Evolutionary conservation across 2,113 vertebrate species (phyloP).

Genomic region (Grantiella picta): DNA sequence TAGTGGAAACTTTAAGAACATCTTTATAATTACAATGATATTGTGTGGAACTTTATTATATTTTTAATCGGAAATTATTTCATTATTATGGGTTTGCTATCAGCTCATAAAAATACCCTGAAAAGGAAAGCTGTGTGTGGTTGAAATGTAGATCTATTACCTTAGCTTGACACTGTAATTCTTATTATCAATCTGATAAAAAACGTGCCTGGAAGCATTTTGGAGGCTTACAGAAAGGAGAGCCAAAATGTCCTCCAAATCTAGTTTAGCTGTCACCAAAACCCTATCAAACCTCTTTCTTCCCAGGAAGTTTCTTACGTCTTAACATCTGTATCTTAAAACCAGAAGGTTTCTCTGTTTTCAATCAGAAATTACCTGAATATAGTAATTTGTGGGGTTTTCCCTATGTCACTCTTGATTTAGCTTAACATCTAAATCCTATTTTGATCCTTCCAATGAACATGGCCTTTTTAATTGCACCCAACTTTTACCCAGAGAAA

Average conservation of each 20-base stretch:
- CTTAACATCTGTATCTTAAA: not conserved
- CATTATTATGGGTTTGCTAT: not conserved
- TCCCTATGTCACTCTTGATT: not conserved
- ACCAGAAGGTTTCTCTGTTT: not conserved
- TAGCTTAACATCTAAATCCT: not conserved
- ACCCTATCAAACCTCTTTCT: not conserved
- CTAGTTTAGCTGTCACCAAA: not conserved
- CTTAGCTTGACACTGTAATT: not conserved
- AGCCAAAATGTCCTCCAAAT: not conserved
- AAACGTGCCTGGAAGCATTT: not conserved
- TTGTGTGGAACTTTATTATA: not conserved
- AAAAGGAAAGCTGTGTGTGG: not conserved
- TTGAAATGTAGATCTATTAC: not conserved
- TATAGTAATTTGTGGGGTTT: accelerated
- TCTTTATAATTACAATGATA: not conserved
- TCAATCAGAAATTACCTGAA: not conserved
- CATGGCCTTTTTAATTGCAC: not conserved
- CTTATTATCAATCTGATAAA: not conserved
- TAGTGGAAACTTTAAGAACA: not conserved
- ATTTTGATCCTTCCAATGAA: not conserved
- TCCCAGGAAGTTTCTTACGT: not conserved
- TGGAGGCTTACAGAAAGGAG: not conserved
- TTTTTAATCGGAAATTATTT: not conserved
- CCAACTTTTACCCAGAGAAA: not conserved
- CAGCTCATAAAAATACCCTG: not conserved